These are phyloP conservation scores for Hylaeus volcanicus DNA, from an alignment of 1,140 invertebrate species.

Conservation along the genomic window DNA sequence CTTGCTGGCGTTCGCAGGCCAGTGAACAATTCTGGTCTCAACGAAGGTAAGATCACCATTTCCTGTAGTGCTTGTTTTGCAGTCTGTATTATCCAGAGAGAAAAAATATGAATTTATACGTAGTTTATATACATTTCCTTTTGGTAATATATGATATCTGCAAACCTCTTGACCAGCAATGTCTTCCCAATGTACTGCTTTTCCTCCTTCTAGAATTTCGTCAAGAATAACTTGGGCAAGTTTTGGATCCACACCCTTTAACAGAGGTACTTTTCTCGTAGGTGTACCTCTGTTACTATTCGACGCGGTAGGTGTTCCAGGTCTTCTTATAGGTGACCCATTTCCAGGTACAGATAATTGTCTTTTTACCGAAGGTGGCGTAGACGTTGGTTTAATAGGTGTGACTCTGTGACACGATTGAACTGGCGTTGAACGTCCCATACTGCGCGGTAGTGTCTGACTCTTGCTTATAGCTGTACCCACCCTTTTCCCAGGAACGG, in stretches of 20 bases:
- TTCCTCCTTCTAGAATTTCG: conserved; percentile 88
- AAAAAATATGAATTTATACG: neutral
- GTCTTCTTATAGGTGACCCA: conserved; percentile 84
- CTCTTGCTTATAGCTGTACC: conserved; percentile 87
- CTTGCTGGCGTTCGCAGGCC: conserved; percentile 93
- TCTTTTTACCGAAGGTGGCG: conserved; percentile 89
- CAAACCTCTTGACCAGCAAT: conserved; percentile 92
- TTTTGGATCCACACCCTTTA: conserved; percentile 93
- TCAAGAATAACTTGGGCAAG: conserved; percentile 87
- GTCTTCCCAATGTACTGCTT: conserved; percentile 94
- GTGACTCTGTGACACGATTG: conserved; percentile 79
- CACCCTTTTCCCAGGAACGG: conserved; percentile 85
- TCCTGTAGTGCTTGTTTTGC: conserved; percentile 98
- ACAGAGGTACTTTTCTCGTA: conserved; percentile 77
- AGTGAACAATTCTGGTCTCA: conserved; percentile 97
- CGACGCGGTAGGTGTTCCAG: conserved; percentile 79
- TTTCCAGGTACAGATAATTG: conserved; percentile 87
- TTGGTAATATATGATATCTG: neutral
- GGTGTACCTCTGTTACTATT: conserved; percentile 74
- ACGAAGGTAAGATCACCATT: conserved; percentile 97
- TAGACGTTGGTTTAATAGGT: conserved; percentile 87
- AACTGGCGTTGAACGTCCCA: conserved; percentile 86
- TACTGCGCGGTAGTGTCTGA: conserved; percentile 90
- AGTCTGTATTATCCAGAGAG: conserved; percentile 77
- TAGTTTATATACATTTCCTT: neutral